A percentile compares a stretch with the other conserved stretches of the same genome.
phyloP scores from a whole-genome alignment of 2,888 invertebrate genomes.

The Hirtodrosophila duncani region DNA sequence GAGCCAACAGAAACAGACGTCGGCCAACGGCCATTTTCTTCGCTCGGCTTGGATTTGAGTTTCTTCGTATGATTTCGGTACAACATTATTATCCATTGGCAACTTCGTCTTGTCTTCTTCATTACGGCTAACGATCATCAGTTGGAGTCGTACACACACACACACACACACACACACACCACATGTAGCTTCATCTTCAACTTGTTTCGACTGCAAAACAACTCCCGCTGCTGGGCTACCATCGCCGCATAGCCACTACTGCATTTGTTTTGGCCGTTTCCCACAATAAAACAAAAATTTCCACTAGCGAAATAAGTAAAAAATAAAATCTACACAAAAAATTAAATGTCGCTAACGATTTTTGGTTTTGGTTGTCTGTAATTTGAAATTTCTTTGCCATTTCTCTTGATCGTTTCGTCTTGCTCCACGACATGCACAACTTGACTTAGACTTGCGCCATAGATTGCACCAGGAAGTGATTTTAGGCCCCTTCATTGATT shows the following conservation, averaged over 20 bases:
- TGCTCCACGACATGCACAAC: conserved; percentile 9
- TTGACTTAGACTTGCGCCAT: conserved; percentile 25
- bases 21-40: conserved; percentile 24
- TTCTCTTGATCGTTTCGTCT: conserved; percentile 52
- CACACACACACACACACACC: conserved; percentile 18
- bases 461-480: conserved; percentile 57
- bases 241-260: conserved; percentile 6
- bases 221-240: conserved; percentile 12
- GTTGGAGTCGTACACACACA: conserved; percentile 21
- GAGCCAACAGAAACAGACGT: too few relatives aligned
- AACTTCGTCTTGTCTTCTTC: conserved; percentile 44
- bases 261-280: conserved; percentile 34
- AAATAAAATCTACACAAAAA: conserved; percentile 30
- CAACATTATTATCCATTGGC: conserved; percentile 53
- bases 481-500: conserved; percentile 42
- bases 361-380: conserved; percentile 29
- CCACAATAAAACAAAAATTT: conserved; percentile 59
- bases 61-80: conserved; percentile 20
- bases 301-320: conserved; percentile 13
- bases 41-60: neutral
- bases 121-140: conserved; percentile 36
- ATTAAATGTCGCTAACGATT: conserved; percentile 69
- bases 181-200: conserved; percentile 56
- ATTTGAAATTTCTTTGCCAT: conserved; percentile 57
- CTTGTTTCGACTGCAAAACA: conserved; percentile 50